Evolutionary conservation across 2,797 vertebrate genomes (phyloP).

Genomic region (Pseudochromis fuscus): DNA sequence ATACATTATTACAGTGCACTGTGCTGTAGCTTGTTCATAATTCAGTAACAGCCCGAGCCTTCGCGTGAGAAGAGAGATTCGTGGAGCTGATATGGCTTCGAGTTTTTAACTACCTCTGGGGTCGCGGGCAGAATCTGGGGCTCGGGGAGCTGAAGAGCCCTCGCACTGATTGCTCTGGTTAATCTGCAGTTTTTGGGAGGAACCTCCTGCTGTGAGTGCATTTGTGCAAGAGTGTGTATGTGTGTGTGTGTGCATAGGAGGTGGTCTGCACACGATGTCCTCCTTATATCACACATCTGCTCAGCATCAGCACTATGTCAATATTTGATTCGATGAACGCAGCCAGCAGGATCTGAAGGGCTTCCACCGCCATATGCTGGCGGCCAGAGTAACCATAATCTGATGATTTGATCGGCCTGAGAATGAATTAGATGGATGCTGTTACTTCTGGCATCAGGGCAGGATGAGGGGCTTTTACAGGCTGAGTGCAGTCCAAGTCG

Average conservation of each 20-base stretch:
- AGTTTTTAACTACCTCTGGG: constrained; percentile 55
- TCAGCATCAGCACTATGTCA: constrained; percentile 69
- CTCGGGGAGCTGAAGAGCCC: constrained; percentile 42
- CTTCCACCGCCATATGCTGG: constrained; percentile 46
- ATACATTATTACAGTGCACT: not conserved
- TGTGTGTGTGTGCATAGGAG: constrained; percentile 51
- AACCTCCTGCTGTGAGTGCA: constrained; percentile 64
- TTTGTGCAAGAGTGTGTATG: constrained; percentile 43
- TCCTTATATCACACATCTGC: constrained; percentile 75
- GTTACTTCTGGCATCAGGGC: constrained; percentile 55
- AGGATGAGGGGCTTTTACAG: constrained; percentile 42
- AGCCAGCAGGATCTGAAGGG: constrained; percentile 28
- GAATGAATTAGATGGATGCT: constrained; percentile 50
- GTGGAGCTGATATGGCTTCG: constrained; percentile 42
- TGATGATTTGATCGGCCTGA: constrained; percentile 61
- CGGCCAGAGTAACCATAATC: constrained; percentile 62
- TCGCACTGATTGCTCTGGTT: constrained; percentile 70
- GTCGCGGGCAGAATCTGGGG: constrained; percentile 54
- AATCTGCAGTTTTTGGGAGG: constrained; percentile 69
- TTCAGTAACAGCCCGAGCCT: constrained; percentile 17
- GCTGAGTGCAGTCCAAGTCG: constrained; percentile 14
- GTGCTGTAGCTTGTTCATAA: constrained; percentile 27
- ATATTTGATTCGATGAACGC: constrained; percentile 51
- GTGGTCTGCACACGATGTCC: constrained; percentile 64
- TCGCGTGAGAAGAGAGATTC: constrained; percentile 59